Evolutionary conservation across 2,888 invertebrate species (phyloP).

Genomic region (Petrophora chlorosata): DNA sequence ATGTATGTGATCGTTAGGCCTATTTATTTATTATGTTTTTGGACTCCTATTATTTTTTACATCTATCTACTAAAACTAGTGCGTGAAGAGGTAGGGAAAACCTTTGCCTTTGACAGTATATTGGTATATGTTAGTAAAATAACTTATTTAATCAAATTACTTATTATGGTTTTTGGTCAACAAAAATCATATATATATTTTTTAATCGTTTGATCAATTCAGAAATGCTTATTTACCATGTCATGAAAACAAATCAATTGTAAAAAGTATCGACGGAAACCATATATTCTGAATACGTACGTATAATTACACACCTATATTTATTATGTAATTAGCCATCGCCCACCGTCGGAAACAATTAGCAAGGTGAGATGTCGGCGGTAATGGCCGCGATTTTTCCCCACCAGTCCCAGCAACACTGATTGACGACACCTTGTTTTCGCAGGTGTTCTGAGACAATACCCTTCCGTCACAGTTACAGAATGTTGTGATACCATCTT

Average conservation of each 20-base stretch:
- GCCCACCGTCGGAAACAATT: slow-evolving; percentile 65
- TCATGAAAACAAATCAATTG: slow-evolving; percentile 9
- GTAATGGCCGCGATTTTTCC: slow-evolving; percentile 57
- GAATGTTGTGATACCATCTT: slow-evolving; percentile 25
- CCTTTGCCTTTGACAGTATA: too few relatives aligned
- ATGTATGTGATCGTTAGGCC: too few relatives aligned
- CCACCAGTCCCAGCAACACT: slow-evolving; percentile 34
- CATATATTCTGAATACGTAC: slow-evolving; percentile 20
- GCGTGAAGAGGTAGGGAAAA: too few relatives aligned
- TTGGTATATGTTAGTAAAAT: too few relatives aligned
- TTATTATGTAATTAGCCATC: too few relatives aligned
- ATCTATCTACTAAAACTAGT: too few relatives aligned
- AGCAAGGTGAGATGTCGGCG: slow-evolving; percentile 67
- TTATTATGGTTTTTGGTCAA: too few relatives aligned
- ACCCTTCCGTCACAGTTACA: slow-evolving; percentile 26
- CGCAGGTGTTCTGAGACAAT: slow-evolving; percentile 56
- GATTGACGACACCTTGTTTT: slow-evolving; percentile 52
- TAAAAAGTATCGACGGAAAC: slow-evolving; percentile 18
- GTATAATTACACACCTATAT: slow-evolving; percentile 24
- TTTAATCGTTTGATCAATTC: too few relatives aligned
- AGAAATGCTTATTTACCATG: neutral
- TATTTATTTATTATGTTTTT: too few relatives aligned
- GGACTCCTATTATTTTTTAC: too few relatives aligned
- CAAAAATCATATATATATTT: neutral
- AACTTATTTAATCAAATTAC: too few relatives aligned